A percentile compares a stretch with the other conserved stretches of the same genome.
These are phyloP conservation scores for Leptosomus discolor DNA, from an alignment of 2,113 vertebrate species.

Conservation along the genomic window DNA sequence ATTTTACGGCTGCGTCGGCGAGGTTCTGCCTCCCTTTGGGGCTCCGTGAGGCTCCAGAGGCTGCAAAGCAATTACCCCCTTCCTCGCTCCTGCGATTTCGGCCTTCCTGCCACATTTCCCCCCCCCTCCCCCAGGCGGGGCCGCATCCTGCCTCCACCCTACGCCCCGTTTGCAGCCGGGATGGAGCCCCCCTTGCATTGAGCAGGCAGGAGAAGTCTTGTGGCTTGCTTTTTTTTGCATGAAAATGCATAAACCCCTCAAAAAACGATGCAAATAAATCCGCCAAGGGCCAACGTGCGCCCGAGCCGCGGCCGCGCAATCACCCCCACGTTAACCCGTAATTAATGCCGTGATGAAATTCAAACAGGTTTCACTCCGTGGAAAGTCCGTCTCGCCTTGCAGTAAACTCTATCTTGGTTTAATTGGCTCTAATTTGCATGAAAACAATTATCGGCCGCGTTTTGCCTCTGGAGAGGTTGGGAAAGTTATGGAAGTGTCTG, in stretches of 20 bases:
- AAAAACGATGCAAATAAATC: not conserved
- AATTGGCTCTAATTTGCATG: constrained; percentile 28
- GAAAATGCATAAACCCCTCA: not conserved
- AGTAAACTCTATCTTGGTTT: not conserved
- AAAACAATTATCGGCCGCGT: not conserved
- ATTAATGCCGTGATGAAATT: not conserved
- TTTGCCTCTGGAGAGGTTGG: constrained; percentile 7
- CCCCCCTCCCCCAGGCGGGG: not conserved
- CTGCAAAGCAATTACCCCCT: not conserved
- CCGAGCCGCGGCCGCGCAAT: not conserved
- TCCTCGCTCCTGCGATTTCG: rapidly evolving
- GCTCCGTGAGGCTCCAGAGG: not conserved
- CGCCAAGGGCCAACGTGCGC: not conserved
- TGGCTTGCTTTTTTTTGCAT: not conserved
- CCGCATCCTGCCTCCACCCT: not conserved
- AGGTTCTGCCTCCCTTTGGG: not conserved
- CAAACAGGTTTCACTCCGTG: not conserved
- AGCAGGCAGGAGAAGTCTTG: not conserved
- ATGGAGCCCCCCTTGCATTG: rapidly evolving
- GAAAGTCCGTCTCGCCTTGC: not conserved
- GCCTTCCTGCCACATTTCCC: not conserved
- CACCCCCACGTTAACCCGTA: not conserved
- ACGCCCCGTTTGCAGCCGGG: rapidly evolving
- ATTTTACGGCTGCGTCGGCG: not conserved
- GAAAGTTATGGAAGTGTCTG: constrained; percentile 25